A percentile compares a stretch with the other conserved stretches of the same genome.
Evolutionary conservation across 64 coral and sea anemone species (phyloP).

Genomic region (Trachythela sp.): DNA sequence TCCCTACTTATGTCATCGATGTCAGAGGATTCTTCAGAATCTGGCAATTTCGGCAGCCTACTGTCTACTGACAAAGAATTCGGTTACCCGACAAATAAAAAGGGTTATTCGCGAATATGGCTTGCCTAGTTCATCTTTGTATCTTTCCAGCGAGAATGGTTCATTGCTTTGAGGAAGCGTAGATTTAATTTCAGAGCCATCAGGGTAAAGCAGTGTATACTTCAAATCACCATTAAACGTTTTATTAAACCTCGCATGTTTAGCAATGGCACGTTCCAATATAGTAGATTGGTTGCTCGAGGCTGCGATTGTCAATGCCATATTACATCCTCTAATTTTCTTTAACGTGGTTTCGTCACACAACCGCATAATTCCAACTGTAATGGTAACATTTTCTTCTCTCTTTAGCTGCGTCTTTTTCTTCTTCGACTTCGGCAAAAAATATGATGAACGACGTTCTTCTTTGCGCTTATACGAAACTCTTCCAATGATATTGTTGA

Average conservation of each 20-base stretch:
- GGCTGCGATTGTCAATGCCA: background rate
- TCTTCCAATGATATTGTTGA: background rate
- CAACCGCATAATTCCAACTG: background rate
- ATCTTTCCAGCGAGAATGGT: background rate
- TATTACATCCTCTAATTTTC: background rate
- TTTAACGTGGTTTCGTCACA: background rate
- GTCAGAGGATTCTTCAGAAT: background rate
- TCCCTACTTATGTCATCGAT: no score
- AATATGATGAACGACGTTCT: background rate
- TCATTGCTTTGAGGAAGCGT: background rate
- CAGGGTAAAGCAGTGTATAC: background rate
- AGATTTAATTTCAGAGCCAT: background rate
- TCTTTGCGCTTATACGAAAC: background rate
- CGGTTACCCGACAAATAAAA: background rate
- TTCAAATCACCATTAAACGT: background rate
- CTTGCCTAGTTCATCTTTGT: background rate
- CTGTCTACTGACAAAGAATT: background rate
- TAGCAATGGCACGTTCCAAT: background rate
- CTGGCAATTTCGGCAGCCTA: background rate
- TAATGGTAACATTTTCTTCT: background rate
- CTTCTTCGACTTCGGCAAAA: no score
- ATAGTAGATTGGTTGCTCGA: background rate
- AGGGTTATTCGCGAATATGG: background rate
- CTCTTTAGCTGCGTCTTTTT: no score
- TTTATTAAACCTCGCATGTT: conserved; percentile 2